A percentile compares a stretch with the other conserved stretches of the same genome.
Evolutionary conservation across 2,797 vertebrate genomes (phyloP).

Genomic region (Mionectes olivaceus): DNA sequence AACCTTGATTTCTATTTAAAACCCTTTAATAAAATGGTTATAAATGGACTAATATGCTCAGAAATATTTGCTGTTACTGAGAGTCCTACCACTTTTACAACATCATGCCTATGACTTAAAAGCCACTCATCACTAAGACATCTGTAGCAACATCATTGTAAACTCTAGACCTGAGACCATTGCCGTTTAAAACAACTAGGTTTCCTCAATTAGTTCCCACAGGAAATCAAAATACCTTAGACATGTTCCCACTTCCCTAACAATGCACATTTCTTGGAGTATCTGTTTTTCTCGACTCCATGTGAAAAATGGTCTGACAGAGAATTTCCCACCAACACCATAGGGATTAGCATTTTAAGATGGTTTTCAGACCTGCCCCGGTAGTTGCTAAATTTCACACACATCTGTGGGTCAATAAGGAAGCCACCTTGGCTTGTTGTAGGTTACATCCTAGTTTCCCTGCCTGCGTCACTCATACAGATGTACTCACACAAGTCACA

Average conservation of each 20-base stretch:
- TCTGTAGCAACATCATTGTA: neutral
- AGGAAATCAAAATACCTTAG: constrained; percentile 44
- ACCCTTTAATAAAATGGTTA: constrained; percentile 30
- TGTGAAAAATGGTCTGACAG: constrained; percentile 44
- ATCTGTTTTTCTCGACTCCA: constrained; percentile 11
- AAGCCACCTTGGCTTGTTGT: constrained; percentile 52
- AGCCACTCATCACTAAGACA: neutral
- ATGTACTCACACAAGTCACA: constrained; percentile 57
- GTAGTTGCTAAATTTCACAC: constrained; percentile 71
- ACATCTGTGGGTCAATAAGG: constrained; percentile 59
- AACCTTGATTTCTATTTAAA: constrained; percentile 52
- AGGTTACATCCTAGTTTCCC: constrained; percentile 43
- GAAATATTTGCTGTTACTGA: constrained; percentile 9
- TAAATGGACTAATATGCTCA: constrained; percentile 12
- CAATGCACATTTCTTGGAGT: neutral
- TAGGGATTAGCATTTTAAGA: constrained; percentile 9
- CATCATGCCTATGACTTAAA: neutral
- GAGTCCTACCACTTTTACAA: constrained; percentile 4
- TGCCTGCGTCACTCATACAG: constrained; percentile 13
- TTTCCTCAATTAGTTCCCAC: neutral
- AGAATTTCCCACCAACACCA: constrained; percentile 57
- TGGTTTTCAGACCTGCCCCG: constrained; percentile 12
- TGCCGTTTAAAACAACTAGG: neutral
- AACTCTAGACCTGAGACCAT: neutral
- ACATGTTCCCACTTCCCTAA: neutral